Percentiles rank a stretch among this genome's conserved stretches.
These are phyloP conservation scores for Eurypyga helias DNA, from an alignment of 2,113 vertebrate genomes.

Conservation along the genomic window DNA sequence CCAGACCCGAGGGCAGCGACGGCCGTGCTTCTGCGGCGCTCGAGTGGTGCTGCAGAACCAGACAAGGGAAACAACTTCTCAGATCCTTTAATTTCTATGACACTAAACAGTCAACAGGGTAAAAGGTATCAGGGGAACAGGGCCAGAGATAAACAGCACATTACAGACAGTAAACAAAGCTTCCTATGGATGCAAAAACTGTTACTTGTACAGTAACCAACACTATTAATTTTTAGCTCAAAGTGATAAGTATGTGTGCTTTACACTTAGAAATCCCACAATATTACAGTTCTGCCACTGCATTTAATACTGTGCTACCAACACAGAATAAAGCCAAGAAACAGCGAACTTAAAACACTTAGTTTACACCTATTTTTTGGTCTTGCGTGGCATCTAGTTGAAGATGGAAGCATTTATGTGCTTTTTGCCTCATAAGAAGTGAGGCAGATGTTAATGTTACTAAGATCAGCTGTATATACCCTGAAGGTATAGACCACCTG, in stretches of 20 bases:
- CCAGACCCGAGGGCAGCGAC: fast-evolving
- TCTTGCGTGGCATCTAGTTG: slow-evolving; percentile 16
- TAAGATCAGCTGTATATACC: slow-evolving; percentile 21
- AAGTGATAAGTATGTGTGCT: neutral
- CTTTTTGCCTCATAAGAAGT: slow-evolving; percentile 44
- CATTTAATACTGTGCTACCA: neutral
- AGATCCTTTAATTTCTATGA: slow-evolving; percentile 69
- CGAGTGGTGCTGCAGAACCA: neutral
- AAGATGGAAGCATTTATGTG: slow-evolving; percentile 18
- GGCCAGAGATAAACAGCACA: slow-evolving; percentile 1
- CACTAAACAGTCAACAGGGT: slow-evolving; percentile 38
- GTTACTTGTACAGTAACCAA: slow-evolving; percentile 20
- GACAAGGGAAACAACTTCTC: slow-evolving; percentile 16
- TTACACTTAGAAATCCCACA: slow-evolving; percentile 2
- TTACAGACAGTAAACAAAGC: slow-evolving; percentile 55
- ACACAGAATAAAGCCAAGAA: neutral
- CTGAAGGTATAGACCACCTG: slow-evolving; percentile 40
- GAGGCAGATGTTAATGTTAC: slow-evolving; percentile 39
- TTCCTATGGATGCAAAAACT: neutral
- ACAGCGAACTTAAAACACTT: neutral
- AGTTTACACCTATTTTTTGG: neutral
- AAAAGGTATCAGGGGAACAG: neutral
- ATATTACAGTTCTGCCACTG: neutral
- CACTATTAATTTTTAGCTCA: neutral
- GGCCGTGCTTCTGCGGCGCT: neutral